Evolutionary conservation across 2,113 vertebrate genomes (phyloP), one percentile per base, ranked within the genome.

Genomic region (Shinisaurus crocodilurus): DNA sequence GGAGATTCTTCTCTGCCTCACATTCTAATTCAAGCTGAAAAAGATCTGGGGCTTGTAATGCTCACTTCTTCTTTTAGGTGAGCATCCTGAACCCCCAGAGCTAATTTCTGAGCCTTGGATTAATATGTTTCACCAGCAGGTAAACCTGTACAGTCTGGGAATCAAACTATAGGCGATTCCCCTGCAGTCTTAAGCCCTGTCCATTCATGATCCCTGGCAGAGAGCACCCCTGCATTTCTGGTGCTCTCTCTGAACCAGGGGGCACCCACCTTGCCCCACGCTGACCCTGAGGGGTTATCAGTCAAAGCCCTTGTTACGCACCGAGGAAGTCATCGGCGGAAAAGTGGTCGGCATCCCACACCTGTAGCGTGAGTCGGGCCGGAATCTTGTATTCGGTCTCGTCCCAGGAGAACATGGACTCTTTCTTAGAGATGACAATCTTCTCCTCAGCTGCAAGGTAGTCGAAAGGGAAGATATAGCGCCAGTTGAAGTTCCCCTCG

Each of bases 351-450:
- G 99, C 99, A 0, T 99, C 99, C 99, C 99, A 99, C 90, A 99
- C 99, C 97, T 99, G 99, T 95, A 99, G 91, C 0, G 98, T 99
- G 95, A 99, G 98, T 37, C 99, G 98, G 1, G 99, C 98, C 0
- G 99, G 99, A 92, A 99, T 99, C 97, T 99, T 99, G 95, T 99
- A 99, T 90, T 99, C 99, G 0, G 99, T 99, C 96, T 99, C 99
- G 0, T 99, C 99, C 99, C 99, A 99, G 93, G 99, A 99, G 96
- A 99, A 99, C 98, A 99, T 98, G 88, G 99, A 99, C 96, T 99
- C 99, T 91, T 99, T 99, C 97, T 99, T 99, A 70, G 99, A 99
- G 96, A 99, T 99, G 93, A 99, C 98, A 0, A 99, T 99, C 97
- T 97, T 99, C 94, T 99, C 99, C 96, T 99, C 99, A 0, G 99